These are phyloP conservation scores for Sinosuthora webbiana DNA, from an alignment of 2,113 vertebrate genomes.

Conservation along the genomic window DNA sequence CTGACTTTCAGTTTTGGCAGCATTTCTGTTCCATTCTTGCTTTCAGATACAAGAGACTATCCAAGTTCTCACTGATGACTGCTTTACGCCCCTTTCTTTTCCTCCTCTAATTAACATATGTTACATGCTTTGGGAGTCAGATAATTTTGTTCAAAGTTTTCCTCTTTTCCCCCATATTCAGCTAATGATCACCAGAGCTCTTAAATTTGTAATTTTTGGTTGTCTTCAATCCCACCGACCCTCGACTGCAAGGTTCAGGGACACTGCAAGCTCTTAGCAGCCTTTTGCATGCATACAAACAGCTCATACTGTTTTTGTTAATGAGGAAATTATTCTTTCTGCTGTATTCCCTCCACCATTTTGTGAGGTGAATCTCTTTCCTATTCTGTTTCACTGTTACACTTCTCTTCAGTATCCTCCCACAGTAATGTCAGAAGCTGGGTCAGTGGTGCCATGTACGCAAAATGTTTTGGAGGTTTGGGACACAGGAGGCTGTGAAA, in stretches of 20 bases:
- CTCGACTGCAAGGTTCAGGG: neutral
- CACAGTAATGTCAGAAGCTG: neutral
- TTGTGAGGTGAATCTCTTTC: neutral
- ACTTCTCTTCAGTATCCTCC: neutral
- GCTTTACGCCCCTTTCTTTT: neutral
- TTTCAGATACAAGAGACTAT: neutral
- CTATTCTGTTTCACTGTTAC: neutral
- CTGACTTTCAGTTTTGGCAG: neutral
- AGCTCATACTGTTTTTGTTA: neutral
- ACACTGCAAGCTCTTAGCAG: neutral
- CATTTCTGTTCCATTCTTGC: neutral
- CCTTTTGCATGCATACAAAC: neutral
- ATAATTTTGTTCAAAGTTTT: neutral
- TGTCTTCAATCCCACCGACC: neutral
- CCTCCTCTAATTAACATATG: neutral
- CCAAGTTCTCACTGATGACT: neutral
- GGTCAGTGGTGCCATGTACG: neutral
- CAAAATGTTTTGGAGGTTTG: neutral
- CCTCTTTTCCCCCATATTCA: neutral
- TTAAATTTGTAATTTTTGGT: neutral
- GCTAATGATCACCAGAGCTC: neutral
- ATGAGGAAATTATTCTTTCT: neutral
- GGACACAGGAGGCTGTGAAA: neutral
- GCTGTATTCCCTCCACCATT: neutral
- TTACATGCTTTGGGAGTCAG: neutral